Conservation (phyloP, 2,888 invertebrate genomes). For the Ophioninae sp. region DNA sequence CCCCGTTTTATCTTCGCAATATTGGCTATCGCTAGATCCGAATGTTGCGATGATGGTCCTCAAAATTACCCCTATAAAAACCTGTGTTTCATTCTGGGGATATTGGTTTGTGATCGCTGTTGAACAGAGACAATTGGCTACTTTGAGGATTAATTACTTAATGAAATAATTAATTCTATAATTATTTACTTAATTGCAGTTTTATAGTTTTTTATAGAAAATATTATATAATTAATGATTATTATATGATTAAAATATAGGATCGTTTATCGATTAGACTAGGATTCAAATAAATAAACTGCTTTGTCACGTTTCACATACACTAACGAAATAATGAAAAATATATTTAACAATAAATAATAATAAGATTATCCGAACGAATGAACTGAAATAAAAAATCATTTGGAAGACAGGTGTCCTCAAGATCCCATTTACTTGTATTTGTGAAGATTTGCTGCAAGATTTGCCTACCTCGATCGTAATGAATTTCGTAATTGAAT, state of each 20-base stretch:
- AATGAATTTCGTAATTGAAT: constrained; percentile 24
- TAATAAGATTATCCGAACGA: too few relatives aligned
- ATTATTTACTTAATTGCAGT: too few relatives aligned
- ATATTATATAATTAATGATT: too few relatives aligned
- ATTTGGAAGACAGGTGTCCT: not conserved
- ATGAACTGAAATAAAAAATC: too few relatives aligned
- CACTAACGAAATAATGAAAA: too few relatives aligned
- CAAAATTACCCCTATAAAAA: not conserved
- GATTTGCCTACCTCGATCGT: not conserved
- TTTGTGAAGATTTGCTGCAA: not conserved
- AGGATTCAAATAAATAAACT: too few relatives aligned
- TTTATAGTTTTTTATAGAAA: too few relatives aligned
- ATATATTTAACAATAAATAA: too few relatives aligned
- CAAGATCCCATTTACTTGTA: not conserved
- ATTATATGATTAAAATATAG: too few relatives aligned
- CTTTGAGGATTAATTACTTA: not conserved
- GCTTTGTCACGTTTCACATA: too few relatives aligned
- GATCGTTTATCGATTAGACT: too few relatives aligned
- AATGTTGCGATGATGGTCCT: not conserved
- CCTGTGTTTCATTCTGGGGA: not conserved
- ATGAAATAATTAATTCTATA: too few relatives aligned
- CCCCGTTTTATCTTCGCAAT: not conserved
- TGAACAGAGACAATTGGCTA: not conserved
- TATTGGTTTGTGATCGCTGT: not conserved
- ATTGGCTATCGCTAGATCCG: not conserved